These are phyloP conservation scores for Megaceryle maxima DNA, from an alignment of 2,113 vertebrate species.

Conservation along the genomic window DNA sequence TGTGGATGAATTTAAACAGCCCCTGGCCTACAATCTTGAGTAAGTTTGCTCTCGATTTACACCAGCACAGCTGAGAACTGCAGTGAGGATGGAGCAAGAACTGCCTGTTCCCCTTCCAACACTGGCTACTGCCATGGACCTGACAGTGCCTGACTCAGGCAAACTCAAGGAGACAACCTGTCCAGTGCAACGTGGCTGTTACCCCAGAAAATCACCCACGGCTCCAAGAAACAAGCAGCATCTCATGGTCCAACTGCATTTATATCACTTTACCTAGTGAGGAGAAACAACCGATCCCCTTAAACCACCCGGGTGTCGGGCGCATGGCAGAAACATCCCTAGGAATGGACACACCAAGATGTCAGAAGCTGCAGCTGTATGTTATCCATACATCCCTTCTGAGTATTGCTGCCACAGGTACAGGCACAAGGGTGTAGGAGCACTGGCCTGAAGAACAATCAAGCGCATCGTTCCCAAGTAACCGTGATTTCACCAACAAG, in stretches of 20 bases:
- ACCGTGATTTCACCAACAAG: neutral
- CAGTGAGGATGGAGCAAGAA: neutral
- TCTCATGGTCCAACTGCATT: neutral
- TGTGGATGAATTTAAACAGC: neutral
- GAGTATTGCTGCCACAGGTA: neutral
- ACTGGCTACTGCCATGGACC: fast-evolving
- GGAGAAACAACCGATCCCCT: neutral
- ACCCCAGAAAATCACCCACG: fast-evolving
- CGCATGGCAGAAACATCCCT: neutral
- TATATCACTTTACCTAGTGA: neutral
- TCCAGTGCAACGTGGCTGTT: fast-evolving
- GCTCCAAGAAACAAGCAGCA: neutral
- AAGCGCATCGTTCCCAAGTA: fast-evolving
- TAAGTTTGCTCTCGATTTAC: neutral
- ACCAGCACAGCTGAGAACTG: neutral
- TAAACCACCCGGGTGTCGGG: fast-evolving
- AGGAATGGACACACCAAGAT: neutral
- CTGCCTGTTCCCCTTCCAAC: neutral
- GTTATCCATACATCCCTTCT: neutral
- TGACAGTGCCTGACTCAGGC: fast-evolving
- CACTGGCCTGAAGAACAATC: fast-evolving
- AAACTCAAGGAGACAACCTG: neutral
- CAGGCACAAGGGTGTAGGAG: neutral
- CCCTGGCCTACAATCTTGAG: neutral
- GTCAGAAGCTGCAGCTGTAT: neutral